phyloP scores from a whole-genome alignment of 2,888 invertebrate genomes.

The Blastobasis adustella region DNA sequence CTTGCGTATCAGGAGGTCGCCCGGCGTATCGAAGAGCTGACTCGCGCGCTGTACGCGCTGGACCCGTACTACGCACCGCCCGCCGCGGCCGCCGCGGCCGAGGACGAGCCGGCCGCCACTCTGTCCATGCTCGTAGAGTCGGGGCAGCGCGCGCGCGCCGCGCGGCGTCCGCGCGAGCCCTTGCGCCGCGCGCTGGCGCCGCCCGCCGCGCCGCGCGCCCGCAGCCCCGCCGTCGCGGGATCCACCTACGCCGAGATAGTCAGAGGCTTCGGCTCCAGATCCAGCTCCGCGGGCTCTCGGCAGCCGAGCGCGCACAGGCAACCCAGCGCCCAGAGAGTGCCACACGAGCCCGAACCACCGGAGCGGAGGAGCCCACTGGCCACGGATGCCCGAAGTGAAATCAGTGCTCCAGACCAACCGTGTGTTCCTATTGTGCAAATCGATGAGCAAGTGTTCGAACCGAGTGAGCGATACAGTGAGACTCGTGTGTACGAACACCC shows the following conservation, averaged over 20 bases:
- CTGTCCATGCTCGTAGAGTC: conserved; percentile 51
- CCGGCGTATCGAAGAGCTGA: conserved; percentile 83
- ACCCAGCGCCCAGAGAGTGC: conserved; percentile 17
- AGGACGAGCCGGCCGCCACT: conserved; percentile 76
- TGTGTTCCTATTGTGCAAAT: conserved; percentile 33
- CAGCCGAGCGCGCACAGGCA: conserved; percentile 28
- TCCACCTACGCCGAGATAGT: conserved; percentile 88
- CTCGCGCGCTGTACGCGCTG: conserved; percentile 81
- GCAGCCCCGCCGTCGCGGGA: conserved; percentile 82
- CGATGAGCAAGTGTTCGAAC: conserved; percentile 23
- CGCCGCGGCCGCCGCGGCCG: conserved; percentile 56
- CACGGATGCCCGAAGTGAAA: conserved; percentile 22
- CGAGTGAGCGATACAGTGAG: conserved; percentile 37
- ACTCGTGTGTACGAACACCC: conserved; percentile 37
- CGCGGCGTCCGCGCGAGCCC: conserved; percentile 13
- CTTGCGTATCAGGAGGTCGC: conserved; percentile 81
- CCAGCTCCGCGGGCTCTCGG: conserved; percentile 44
- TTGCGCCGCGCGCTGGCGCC: conserved; percentile 15
- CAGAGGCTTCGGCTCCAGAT: conserved; percentile 72
- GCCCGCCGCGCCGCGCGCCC: conserved; percentile 20
- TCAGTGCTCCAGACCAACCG: conserved; percentile 32
- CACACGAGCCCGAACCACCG: too few species aligned
- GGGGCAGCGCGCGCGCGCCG: conserved; percentile 36
- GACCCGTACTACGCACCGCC: conserved; percentile 84
- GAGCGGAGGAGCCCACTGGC: too few species aligned